These are phyloP conservation scores for Phyllotis vaccarum DNA, from an alignment of 2,797 vertebrate genomes.

Conservation along the genomic window DNA sequence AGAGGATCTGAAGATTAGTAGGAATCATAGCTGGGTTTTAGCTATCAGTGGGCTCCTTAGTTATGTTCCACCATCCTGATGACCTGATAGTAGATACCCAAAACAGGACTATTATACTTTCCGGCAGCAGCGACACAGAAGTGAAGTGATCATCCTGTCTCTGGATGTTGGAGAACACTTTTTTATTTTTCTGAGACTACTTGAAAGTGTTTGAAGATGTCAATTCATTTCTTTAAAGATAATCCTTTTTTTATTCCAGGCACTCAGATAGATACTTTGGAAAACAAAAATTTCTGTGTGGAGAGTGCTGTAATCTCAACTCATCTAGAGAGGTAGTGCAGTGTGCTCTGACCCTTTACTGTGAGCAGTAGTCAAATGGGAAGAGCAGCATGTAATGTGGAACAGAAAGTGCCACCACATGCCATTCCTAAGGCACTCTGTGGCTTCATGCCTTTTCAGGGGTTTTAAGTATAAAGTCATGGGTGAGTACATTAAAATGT, in stretches of 20 bases:
- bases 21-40: background rate
- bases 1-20: background rate
- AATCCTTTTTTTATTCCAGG: background rate
- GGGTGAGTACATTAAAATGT: background rate
- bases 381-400: background rate
- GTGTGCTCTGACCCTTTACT: background rate
- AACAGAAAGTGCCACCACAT: background rate
- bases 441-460: background rate
- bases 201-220: background rate
- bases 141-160: background rate
- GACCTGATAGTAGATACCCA: background rate
- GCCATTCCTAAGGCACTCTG: background rate
- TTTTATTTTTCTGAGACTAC: background rate
- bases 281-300: background rate
- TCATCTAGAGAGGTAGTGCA: background rate
- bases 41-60: background rate
- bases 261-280: background rate
- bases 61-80: background rate
- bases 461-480: background rate
- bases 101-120: background rate
- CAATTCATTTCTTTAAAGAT: background rate
- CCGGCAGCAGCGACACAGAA: background rate
- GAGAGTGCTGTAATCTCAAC: background rate
- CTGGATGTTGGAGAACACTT: background rate
- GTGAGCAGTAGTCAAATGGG: background rate